Conservation (phyloP, 2,113 vertebrate genomes). For the Oxyura jamaicensis region DNA sequence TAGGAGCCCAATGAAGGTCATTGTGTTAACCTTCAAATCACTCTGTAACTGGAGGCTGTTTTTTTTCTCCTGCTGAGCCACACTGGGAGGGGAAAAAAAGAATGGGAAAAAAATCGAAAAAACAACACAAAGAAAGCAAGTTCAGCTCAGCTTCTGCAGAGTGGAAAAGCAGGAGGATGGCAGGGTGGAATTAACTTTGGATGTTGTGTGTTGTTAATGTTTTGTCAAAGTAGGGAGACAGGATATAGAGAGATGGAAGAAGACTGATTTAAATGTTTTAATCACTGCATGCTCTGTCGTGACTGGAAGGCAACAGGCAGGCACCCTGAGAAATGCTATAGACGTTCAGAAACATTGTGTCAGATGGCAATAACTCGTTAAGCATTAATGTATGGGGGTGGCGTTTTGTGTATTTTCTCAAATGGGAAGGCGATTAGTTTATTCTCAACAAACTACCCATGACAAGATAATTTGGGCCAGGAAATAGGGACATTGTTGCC, state of each 20-base stretch:
- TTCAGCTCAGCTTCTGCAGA: not conserved
- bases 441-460: not conserved
- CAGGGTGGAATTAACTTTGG: not conserved
- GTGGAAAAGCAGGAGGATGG: not conserved
- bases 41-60: slow-evolving; percentile 54
- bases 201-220: not conserved
- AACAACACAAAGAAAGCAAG: not conserved
- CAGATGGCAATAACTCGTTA: not conserved
- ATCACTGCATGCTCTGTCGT: not conserved
- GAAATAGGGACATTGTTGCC: not conserved
- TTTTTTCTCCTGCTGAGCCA: slow-evolving; percentile 24
- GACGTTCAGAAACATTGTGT: not conserved
- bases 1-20: slow-evolving; percentile 67
- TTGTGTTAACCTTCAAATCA: slow-evolving; percentile 74
- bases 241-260: not conserved
- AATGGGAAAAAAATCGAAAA: no score
- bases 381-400: not conserved
- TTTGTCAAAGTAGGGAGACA: not conserved
- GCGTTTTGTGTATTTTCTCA: not conserved
- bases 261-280: not conserved
- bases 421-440: not conserved
- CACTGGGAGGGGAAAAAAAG: not conserved
- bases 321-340: not conserved
- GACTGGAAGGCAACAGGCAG: not conserved
- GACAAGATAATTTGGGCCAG: not conserved